Conservation (phyloP, 2,888 invertebrate species). For the Pterostichus niger region DNA sequence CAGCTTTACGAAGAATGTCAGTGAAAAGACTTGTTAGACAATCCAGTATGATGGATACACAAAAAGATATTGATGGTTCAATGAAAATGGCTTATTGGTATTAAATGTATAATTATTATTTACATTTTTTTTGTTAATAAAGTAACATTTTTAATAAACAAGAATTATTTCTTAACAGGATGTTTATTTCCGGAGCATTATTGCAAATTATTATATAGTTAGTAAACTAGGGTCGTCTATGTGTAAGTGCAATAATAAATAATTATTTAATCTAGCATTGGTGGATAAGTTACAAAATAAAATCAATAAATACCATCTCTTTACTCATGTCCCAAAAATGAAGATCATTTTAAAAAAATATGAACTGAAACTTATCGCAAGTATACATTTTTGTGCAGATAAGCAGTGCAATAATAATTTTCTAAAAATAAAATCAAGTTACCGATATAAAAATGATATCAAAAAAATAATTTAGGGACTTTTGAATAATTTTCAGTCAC, state of each 20-base stretch:
- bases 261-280: background rate
- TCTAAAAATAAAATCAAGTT: constrained; percentile 1
- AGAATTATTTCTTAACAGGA: background rate
- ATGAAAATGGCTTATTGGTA: constrained; percentile 95
- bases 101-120: constrained; percentile 74
- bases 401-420: constrained; percentile 18
- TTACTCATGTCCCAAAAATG: background rate
- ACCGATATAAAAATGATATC: background rate
- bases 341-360: background rate
- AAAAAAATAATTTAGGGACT: constrained; percentile 49
- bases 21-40: constrained; percentile 87
- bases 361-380: background rate
- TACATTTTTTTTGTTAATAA: constrained; percentile 32
- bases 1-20: constrained; percentile 78
- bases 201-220: background rate
- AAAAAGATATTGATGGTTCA: constrained; percentile 87
- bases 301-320: background rate
- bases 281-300: constrained; percentile 6
- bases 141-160: constrained; percentile 26
- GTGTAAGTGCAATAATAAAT: background rate
- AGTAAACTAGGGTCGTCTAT: background rate
- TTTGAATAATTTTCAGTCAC: constrained; percentile 18
- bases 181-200: background rate
- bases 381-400: background rate
- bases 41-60: constrained; percentile 90